Base-by-base conservation (phyloP, 2,888 invertebrate genomes). In the Cephonodes hylas region DNA sequence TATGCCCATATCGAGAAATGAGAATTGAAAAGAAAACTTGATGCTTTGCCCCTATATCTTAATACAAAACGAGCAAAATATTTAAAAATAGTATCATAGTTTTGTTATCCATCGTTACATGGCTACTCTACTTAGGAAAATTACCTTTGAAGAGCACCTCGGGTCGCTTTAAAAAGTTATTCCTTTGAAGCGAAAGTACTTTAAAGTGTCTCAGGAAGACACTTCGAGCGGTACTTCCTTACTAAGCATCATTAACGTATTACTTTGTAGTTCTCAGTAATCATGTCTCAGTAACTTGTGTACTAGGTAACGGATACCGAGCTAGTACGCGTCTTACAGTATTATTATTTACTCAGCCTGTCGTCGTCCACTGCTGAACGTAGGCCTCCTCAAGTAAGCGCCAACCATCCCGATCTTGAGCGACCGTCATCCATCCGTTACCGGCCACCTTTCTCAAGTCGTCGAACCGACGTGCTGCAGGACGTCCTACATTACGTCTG, bases 271-370 rank as follows among this genome's bases (percentile, higher is more conserved):
- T 48, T 5, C 34, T 60, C 20, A 23, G 22, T 48, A 15, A 58
- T 58, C 46, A 60, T 53, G 38, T 25, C 60, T 48, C 25, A 38
- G 60, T 53, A 60, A 53, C 48, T 60, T 48, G 18, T 23, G 15
- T 48, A 53, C 42, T 60, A 60, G 53, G 53, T 60, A 60, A 42
- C 60, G n/a, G n/a, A n/a, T 60, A 42, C 18, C 38, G 25, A 53
- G 38, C 25, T 38, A 42, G 42, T 42, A 60, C 48, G 38, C 18
- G 42, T 45, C 7, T 15, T 31, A 22, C 45, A n/a, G n/a, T n/a
- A n/a, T n/a, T n/a, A n/a, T n/a, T n/a, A n/a, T n/a, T n/a, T n/a
- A n/a, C n/a, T n/a, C n/a, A n/a, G n/a, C n/a, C n/a, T n/a, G n/a
- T n/a, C n/a, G n/a, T n/a, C n/a, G n/a, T n/a, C n/a, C n/a, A n/a